phyloP scores from a whole-genome alignment of 2,888 invertebrate genomes.

The Pilophorus perplexus region DNA sequence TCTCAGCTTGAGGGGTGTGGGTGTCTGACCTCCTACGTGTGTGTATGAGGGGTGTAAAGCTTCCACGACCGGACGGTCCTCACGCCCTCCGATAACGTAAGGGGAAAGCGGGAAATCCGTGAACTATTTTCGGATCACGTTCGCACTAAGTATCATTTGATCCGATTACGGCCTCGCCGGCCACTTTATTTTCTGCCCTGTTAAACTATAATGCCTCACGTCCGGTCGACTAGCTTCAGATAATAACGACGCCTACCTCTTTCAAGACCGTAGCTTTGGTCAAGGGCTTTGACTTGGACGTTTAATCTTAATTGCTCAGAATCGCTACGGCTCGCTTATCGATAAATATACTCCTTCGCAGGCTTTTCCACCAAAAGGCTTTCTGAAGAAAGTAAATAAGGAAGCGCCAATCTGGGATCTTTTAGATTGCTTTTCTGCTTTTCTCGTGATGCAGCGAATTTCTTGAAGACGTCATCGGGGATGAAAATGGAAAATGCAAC shows the following conservation, averaged over 20 bases:
- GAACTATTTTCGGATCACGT: conserved; percentile 45
- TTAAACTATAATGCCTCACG: conserved; percentile 41
- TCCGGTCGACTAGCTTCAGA: conserved; percentile 25
- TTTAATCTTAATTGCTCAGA: conserved; percentile 37
- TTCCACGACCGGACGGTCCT: conserved; percentile 5
- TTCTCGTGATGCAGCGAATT: no score
- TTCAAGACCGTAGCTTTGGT: neutral
- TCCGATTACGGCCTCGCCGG: conserved; percentile 41
- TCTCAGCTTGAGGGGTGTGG: no score
- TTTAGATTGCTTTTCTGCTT: no score
- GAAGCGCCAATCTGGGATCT: no score
- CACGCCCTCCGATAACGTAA: conserved; percentile 21
- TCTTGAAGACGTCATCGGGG: no score
- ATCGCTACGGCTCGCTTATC: conserved; percentile 16
- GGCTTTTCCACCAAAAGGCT: neutral
- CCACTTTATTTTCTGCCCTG: conserved; percentile 42
- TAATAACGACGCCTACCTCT: conserved; percentile 30
- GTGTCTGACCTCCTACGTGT: no score
- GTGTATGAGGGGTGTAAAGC: conserved; percentile 28
- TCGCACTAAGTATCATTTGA: conserved; percentile 43
- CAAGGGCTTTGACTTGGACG: conserved; percentile 8
- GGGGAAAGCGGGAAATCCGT: conserved; percentile 40
- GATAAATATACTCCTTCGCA: conserved; percentile 5
- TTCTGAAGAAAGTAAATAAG: no score
- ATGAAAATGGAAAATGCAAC: no score